Evolutionary conservation across 2,888 invertebrate species (phyloP).

Genomic region (Caenorhabditis wallacei): DNA sequence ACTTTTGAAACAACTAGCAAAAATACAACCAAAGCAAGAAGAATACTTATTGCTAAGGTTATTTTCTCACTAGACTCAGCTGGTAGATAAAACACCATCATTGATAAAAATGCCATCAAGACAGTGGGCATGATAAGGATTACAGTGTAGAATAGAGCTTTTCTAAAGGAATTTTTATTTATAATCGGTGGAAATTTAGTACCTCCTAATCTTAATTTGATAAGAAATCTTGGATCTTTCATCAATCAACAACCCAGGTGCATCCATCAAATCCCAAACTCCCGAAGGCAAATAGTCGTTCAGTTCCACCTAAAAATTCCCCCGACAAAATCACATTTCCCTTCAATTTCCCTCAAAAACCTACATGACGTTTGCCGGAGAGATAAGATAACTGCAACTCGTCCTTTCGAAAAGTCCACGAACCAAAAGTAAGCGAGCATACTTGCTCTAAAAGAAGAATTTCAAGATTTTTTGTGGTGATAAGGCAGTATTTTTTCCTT

Average conservation of each 20-base stretch:
- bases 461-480: conserved; percentile 5
- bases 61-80: conserved; percentile 98
- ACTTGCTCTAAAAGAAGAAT: conserved; percentile 89
- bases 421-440: conserved; percentile 99
- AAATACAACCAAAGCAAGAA: conserved; percentile 99
- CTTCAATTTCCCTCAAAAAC: conserved; percentile 16
- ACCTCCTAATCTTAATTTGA: conserved; percentile 79
- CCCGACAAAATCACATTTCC: conserved; percentile 15
- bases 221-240: conserved; percentile 85
- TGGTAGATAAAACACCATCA: conserved; percentile 94
- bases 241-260: conserved; percentile 90
- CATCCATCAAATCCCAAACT: conserved; percentile 97
- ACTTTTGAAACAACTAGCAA: conserved; percentile 95
- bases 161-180: conserved; percentile 84
- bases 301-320: conserved; percentile 89
- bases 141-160: conserved; percentile 98
- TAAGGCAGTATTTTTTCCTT: conserved; percentile 23
- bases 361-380: conserved; percentile 79
- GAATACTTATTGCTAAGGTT: conserved; percentile 93
- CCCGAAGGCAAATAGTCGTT: conserved; percentile 99
- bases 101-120: conserved; percentile 98
- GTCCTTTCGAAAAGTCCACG: conserved; percentile 98
- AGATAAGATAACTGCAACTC: conserved; percentile 87
- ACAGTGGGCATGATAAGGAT: conserved; percentile 99
- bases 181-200: not conserved